A percentile compares a stretch with the other conserved stretches of the same genome.
These are phyloP conservation scores for Aptenodytes forsteri DNA, from an alignment of 2,113 vertebrate genomes.

Conservation along the genomic window DNA sequence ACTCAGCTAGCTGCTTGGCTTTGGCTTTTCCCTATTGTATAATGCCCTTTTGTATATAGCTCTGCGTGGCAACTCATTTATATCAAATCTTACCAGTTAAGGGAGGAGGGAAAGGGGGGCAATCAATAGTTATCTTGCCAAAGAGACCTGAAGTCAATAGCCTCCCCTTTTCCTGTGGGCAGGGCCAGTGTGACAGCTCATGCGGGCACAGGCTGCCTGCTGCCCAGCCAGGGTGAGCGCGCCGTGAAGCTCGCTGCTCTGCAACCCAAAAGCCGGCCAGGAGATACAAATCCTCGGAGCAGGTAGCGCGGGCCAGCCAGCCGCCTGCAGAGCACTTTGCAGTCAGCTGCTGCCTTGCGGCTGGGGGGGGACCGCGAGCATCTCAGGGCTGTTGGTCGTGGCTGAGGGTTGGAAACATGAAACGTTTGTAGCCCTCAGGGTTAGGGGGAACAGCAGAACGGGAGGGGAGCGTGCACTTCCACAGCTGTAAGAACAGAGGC, in stretches of 20 bases:
- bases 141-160: neutral
- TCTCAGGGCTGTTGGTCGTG: accelerated
- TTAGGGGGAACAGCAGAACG: accelerated
- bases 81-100: neutral
- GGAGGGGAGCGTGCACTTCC: neutral
- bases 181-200: accelerated
- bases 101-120: neutral
- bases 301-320: accelerated
- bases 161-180: neutral
- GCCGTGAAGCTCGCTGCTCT: neutral
- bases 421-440: too few relatives aligned
- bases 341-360: neutral
- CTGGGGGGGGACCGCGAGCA: neutral
- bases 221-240: accelerated
- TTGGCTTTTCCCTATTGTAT: neutral
- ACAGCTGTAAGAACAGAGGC: neutral
- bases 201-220: neutral
- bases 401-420: neutral
- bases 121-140: neutral
- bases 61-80: slow-evolving; percentile 4
- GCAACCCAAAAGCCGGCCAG: accelerated
- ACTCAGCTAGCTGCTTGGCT: slow-evolving; percentile 27
- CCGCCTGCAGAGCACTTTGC: neutral
- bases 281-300: neutral
- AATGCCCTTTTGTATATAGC: neutral